phyloP scores from a whole-genome alignment of 2,113 vertebrate genomes.

The Daphoenositta chrysoptera region DNA sequence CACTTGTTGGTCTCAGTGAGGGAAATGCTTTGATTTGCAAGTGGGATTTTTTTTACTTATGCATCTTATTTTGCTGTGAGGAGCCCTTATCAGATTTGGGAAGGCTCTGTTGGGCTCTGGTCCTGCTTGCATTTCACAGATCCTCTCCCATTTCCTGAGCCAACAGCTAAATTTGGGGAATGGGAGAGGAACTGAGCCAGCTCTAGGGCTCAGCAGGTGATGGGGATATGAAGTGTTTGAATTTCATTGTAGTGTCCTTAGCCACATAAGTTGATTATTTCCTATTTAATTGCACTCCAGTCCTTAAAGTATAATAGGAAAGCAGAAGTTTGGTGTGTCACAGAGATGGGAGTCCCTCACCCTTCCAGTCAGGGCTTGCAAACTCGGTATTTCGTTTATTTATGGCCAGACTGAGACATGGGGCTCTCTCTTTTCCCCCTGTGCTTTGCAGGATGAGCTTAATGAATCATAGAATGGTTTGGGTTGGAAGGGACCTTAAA shows the following conservation, averaged over 20 bases:
- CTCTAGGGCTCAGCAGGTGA: background rate
- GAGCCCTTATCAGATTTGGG: background rate
- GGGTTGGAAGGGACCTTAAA: background rate
- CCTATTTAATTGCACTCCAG: background rate
- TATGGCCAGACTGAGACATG: background rate
- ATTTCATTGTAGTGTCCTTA: background rate
- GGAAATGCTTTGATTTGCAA: background rate
- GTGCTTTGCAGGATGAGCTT: rapidly evolving
- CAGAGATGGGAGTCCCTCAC: background rate
- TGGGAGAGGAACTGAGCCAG: background rate
- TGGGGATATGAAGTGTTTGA: background rate
- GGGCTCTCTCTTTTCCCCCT: background rate
- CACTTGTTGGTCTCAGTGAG: rapidly evolving
- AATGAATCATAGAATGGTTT: background rate
- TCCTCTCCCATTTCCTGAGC: background rate
- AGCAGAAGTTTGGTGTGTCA: background rate
- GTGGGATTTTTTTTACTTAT: background rate
- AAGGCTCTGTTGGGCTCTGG: background rate
- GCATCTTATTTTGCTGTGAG: background rate
- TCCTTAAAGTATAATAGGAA: background rate
- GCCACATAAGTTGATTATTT: background rate
- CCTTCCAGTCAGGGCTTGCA: background rate
- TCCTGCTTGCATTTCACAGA: background rate
- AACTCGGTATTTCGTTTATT: background rate
- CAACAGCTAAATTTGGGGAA: background rate